Percentiles rank a stretch among this genome's conserved stretches.
Evolutionary conservation across 2,888 invertebrate genomes (phyloP).

Genomic region (Fragum whitleyi): DNA sequence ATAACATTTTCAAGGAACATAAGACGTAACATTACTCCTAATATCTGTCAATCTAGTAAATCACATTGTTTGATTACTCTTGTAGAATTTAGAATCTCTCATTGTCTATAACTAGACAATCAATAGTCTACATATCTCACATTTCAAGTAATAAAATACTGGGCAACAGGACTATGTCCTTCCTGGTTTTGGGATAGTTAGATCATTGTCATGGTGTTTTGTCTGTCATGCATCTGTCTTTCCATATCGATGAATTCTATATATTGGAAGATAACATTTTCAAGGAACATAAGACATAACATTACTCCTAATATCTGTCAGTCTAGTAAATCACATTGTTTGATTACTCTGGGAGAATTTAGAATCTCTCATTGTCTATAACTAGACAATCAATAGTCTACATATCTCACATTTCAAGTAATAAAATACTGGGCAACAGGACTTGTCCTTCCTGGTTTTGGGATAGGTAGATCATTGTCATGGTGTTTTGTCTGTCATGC

Average conservation of each 20-base stretch:
- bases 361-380: constrained; percentile 13
- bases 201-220: too few species aligned
- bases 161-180: background rate
- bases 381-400: constrained; percentile 13
- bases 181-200: too few species aligned
- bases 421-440: background rate
- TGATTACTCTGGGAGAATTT: constrained; percentile 41
- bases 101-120: constrained; percentile 7
- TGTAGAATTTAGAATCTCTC: constrained; percentile 19
- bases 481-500: too few species aligned
- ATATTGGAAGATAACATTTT: too few species aligned
- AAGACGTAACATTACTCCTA: constrained; percentile 56
- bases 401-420: background rate
- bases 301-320: constrained; percentile 53
- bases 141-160: background rate
- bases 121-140: constrained; percentile 3
- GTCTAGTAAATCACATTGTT: constrained; percentile 58
- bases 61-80: constrained; percentile 59
- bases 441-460: background rate
- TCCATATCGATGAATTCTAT: too few species aligned
- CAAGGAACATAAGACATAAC: constrained; percentile 44
- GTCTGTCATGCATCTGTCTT: too few species aligned
- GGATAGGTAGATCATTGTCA: too few species aligned
- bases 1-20: too few species aligned
- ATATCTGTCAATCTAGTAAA: constrained; percentile 49